These are phyloP conservation scores for Sciaenops ocellatus DNA, from an alignment of 2,797 vertebrate species.

Conservation along the genomic window DNA sequence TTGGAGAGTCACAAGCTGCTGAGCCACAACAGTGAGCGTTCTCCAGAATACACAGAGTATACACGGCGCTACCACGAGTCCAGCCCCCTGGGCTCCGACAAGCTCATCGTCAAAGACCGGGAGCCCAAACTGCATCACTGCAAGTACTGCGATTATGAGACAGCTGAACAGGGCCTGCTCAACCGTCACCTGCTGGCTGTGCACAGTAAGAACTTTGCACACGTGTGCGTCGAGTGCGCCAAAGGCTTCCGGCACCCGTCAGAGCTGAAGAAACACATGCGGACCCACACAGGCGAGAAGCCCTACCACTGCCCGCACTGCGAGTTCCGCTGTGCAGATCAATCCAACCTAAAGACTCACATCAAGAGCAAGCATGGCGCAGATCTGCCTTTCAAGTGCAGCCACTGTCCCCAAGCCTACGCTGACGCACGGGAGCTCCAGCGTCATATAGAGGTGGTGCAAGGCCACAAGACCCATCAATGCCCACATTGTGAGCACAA, in stretches of 20 bases:
- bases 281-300: constrained; percentile 97
- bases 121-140: constrained; percentile 96
- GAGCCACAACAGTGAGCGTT: constrained; percentile 92
- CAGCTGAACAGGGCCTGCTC: constrained; percentile 95
- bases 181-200: constrained; percentile 97
- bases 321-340: constrained; percentile 96
- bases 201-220: constrained; percentile 99
- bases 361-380: constrained; percentile 98
- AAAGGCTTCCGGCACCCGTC: constrained; percentile 98
- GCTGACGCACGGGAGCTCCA: constrained; percentile 92
- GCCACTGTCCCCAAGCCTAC: constrained; percentile 96
- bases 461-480: constrained; percentile 97
- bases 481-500: constrained; percentile 98
- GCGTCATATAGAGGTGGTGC: constrained; percentile 93
- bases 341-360: constrained; percentile 98
- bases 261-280: constrained; percentile 99
- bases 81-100: constrained; percentile 95
- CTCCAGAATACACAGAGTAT: constrained; percentile 96
- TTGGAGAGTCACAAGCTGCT: constrained; percentile 98
- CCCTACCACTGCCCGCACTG: constrained; percentile 98
- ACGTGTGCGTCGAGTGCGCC: constrained; percentile 98
- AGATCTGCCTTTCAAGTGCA: constrained; percentile 94
- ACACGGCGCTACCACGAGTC: constrained; percentile 96
- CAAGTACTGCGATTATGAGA: constrained; percentile 98
- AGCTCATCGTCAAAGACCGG: constrained; percentile 96